phyloP scores from a whole-genome alignment of 2,888 invertebrate species.

The Baronia brevicornis region DNA sequence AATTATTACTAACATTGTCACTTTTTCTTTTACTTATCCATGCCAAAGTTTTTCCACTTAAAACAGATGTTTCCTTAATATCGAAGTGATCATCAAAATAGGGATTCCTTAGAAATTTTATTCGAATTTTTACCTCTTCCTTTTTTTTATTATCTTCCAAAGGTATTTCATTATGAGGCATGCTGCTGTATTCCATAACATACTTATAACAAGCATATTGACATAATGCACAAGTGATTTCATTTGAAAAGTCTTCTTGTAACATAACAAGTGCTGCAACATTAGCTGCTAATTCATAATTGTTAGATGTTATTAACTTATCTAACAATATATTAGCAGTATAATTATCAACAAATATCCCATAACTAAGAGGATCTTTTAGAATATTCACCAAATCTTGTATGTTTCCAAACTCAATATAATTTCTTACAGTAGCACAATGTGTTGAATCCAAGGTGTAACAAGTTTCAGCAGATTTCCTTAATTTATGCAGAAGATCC shows the following conservation, averaged over 20 bases:
- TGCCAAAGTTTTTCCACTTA: constrained; percentile 89
- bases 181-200: constrained; percentile 50
- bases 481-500: constrained; percentile 81
- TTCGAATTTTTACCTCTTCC: constrained; percentile 83
- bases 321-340: constrained; percentile 88
- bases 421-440: constrained; percentile 84
- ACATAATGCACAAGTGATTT: constrained; percentile 80
- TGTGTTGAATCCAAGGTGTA: constrained; percentile 86
- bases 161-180: constrained; percentile 23
- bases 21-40: constrained; percentile 72
- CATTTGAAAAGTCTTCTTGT: constrained; percentile 89
- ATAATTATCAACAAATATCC: constrained; percentile 91
- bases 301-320: constrained; percentile 80
- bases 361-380: constrained; percentile 89
- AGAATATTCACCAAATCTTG: constrained; percentile 82
- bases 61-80: constrained; percentile 79
- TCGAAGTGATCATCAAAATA: constrained; percentile 95
- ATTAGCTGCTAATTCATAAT: constrained; percentile 83
- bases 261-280: constrained; percentile 88
- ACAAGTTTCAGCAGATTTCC: constrained; percentile 82
- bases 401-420: constrained; percentile 69
- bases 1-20: constrained; percentile 71
- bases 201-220: constrained; percentile 86
- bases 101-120: constrained; percentile 86
- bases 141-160: constrained; percentile 41